Conservation (phyloP, 1,140 invertebrate genomes). For the Cepaea nemoralis region DNA sequence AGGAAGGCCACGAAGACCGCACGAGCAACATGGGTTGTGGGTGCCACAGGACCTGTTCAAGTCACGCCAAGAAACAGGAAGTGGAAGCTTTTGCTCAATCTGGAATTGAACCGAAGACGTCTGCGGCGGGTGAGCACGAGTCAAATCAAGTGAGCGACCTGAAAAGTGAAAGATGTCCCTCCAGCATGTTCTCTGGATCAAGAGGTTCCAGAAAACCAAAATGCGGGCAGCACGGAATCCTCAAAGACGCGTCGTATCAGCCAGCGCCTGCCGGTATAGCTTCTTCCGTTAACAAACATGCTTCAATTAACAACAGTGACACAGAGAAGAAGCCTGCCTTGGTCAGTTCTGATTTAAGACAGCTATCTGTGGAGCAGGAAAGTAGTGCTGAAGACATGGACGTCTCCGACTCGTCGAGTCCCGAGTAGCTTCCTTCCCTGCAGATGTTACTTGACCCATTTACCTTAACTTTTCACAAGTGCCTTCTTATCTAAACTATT, state of each 20-base stretch:
- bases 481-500: no score
- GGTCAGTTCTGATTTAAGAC: no score
- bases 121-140: neutral
- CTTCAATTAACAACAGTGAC: no score
- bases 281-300: neutral
- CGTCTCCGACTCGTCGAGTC: no score
- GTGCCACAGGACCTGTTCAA: slow-evolving; percentile 71
- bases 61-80: neutral
- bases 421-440: no score
- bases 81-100: neutral
- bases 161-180: neutral
- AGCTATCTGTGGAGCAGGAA: no score
- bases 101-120: neutral
- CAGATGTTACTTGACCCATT: no score
- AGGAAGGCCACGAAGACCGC: slow-evolving; percentile 74
- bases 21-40: slow-evolving; percentile 73
- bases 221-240: neutral
- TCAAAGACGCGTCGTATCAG: neutral
- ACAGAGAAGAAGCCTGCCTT: no score
- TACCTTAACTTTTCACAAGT: no score
- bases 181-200: neutral
- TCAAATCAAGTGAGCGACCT: neutral
- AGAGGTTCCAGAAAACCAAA: neutral
- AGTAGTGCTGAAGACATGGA: no score
- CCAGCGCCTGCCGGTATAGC: neutral